These are phyloP conservation scores for Hirudo medicinalis DNA, from an alignment of 1,140 invertebrate genomes.

Conservation along the genomic window DNA sequence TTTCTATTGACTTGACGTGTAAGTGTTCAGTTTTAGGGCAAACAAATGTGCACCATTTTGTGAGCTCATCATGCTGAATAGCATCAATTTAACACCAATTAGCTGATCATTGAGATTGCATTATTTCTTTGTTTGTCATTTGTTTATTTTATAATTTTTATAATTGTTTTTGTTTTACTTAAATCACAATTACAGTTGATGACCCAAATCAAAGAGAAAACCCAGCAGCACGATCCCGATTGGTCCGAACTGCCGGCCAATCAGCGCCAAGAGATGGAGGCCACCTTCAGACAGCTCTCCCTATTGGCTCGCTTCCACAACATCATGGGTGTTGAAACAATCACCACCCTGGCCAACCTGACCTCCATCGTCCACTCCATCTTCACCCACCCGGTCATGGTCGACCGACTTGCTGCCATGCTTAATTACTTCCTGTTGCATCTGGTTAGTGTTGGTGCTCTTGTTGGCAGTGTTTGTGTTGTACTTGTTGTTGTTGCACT, in stretches of 20 bases:
- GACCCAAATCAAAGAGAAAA: constrained; percentile 43
- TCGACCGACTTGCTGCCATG: constrained; percentile 83
- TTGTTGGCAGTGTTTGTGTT: neutral
- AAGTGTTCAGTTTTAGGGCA: too few relatives aligned
- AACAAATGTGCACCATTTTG: too few relatives aligned
- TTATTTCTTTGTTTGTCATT: too few relatives aligned
- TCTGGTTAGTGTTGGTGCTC: constrained; percentile 39
- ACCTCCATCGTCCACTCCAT: constrained; percentile 67
- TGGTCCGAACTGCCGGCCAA: constrained; percentile 55
- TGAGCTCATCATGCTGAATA: too few relatives aligned
- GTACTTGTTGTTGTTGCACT: too few relatives aligned
- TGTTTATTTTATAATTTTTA: too few relatives aligned
- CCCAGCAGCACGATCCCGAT: constrained; percentile 51
- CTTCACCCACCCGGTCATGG: constrained; percentile 78
- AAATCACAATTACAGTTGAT: constrained; percentile 33
- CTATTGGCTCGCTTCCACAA: constrained; percentile 68
- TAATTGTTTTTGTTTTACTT: too few relatives aligned
- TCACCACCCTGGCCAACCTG: constrained; percentile 65
- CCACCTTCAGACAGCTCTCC: constrained; percentile 61
- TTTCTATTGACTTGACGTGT: too few relatives aligned
- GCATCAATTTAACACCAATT: too few relatives aligned
- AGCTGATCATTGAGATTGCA: too few relatives aligned
- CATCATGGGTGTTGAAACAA: constrained; percentile 66
- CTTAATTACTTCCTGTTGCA: constrained; percentile 84
- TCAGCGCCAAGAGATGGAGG: constrained; percentile 63